phyloP scores from a whole-genome alignment of 2,888 invertebrate species.

The Lycophotia porphyrea region DNA sequence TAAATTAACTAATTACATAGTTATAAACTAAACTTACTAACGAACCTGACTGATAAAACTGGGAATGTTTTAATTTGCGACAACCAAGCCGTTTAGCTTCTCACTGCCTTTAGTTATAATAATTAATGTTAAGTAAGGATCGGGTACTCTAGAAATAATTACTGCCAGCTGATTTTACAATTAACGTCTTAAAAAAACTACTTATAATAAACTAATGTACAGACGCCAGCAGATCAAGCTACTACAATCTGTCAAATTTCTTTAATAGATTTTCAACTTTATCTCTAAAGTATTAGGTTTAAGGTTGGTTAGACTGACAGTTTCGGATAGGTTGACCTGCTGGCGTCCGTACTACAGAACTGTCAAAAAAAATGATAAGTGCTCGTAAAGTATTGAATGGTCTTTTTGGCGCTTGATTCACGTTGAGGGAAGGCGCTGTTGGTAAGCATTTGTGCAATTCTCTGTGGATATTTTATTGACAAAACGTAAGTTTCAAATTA shows the following conservation, averaged over 20 bases:
- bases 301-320: too few species aligned
- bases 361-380: background rate
- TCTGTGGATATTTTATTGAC: background rate
- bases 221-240: too few species aligned
- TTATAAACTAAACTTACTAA: constrained; percentile 47
- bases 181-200: background rate
- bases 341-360: background rate
- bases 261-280: too few species aligned
- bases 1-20: background rate
- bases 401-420: background rate
- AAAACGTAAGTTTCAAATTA: background rate
- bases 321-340: too few species aligned
- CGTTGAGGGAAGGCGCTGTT: background rate
- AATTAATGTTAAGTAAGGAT: constrained; percentile 59
- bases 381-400: background rate
- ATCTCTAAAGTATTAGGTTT: too few species aligned
- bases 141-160: constrained; percentile 58
- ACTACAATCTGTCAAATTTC: too few species aligned
- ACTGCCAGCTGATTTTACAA: constrained; percentile 39
- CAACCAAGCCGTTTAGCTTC: constrained; percentile 66
- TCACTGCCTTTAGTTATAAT: constrained; percentile 65
- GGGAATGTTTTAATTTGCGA: constrained; percentile 62
- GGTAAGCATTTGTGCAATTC: background rate
- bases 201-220: background rate
- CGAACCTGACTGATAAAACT: constrained; percentile 59